Conservation (phyloP, 2,797 vertebrate genomes). For the Poeciliopsis presidionis region DNA sequence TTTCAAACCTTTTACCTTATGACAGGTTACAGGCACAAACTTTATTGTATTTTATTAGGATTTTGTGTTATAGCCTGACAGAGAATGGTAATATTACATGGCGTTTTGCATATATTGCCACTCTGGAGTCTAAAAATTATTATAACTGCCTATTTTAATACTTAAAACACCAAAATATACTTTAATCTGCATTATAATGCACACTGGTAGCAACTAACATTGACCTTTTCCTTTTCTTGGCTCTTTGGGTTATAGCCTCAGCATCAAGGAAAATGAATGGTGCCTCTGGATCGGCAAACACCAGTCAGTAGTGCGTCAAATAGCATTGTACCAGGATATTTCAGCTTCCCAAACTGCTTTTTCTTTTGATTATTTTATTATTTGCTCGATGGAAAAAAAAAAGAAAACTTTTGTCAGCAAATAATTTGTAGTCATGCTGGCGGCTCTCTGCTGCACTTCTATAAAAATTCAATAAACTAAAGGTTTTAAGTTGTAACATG, state of each 20-base stretch:
- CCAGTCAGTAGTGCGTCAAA: neutral
- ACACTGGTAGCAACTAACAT: neutral
- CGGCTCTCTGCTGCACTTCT: neutral
- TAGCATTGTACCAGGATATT: neutral
- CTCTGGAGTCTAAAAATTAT: neutral
- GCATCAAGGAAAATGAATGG: neutral
- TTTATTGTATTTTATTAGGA: neutral
- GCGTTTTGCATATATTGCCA: neutral
- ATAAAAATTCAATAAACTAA: neutral
- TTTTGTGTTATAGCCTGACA: neutral
- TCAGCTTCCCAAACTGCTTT: neutral
- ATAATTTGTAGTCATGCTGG: neutral
- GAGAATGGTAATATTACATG: neutral
- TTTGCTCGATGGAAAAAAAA: neutral
- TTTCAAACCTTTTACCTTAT: neutral
- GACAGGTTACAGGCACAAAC: neutral
- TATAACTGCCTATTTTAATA: neutral
- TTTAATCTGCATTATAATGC: neutral
- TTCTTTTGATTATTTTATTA: neutral
- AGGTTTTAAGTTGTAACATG: neutral
- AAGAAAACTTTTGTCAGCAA: neutral
- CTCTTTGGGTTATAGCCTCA: neutral
- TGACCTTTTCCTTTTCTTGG: neutral
- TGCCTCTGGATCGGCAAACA: neutral
- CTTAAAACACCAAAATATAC: neutral